Evolutionary conservation across 2,888 invertebrate species (phyloP).

Genomic region (Rhabditoides inermis): DNA sequence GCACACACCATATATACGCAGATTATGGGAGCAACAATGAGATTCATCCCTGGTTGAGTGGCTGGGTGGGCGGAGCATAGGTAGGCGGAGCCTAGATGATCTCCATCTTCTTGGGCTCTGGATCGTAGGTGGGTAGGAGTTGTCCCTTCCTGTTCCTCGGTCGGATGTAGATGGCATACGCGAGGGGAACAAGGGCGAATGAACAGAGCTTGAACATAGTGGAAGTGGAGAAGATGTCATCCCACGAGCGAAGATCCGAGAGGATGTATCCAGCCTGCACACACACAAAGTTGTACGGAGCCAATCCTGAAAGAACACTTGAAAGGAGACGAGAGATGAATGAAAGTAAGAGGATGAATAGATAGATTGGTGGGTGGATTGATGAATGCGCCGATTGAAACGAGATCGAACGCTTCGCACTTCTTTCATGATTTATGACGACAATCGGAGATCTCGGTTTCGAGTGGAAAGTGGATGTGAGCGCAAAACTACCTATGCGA

Average conservation of each 20-base stretch:
- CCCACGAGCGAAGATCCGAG: conserved; percentile 56
- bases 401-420: no score
- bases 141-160: conserved; percentile 29
- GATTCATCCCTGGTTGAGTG: no score
- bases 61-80: no score
- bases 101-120: conserved; percentile 11
- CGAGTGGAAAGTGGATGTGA: no score
- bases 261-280: conserved; percentile 61
- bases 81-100: conserved; percentile 9
- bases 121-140: conserved; percentile 4
- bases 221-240: conserved; percentile 43
- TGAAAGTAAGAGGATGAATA: not conserved
- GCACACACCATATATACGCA: no score
- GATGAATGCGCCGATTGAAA: no score
- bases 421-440: no score
- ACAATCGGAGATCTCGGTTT: no score
- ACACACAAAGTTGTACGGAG: conserved; percentile 63
- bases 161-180: conserved; percentile 47
- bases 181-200: conserved; percentile 49
- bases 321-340: conserved; percentile 6
- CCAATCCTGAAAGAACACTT: conserved; percentile 56
- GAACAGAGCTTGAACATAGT: conserved; percentile 50
- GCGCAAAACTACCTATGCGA: no score
- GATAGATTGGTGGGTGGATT: no score
- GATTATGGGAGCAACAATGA: no score